These are phyloP conservation scores for Sebastes nivosus DNA, from an alignment of 2,797 vertebrate genomes.

Conservation along the genomic window DNA sequence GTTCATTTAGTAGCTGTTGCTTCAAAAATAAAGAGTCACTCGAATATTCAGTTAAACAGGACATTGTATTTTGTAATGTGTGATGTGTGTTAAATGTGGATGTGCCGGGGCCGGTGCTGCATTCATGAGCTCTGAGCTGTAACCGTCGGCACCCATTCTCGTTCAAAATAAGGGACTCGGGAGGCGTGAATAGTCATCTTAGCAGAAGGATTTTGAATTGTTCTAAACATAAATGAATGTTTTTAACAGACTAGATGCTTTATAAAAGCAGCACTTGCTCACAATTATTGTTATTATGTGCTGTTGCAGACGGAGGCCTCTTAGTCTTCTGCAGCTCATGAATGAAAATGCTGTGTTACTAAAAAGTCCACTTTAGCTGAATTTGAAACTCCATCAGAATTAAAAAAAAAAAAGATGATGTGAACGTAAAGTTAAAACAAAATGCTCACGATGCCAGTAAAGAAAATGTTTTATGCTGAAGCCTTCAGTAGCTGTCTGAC, in stretches of 20 bases:
- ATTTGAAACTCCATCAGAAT: not conserved
- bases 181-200: not conserved
- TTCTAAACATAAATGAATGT: not conserved
- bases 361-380: not conserved
- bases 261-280: not conserved
- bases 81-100: not conserved
- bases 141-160: not conserved
- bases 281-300: not conserved
- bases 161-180: not conserved
- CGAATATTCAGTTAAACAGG: not conserved
- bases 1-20: not conserved
- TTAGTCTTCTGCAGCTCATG: not conserved
- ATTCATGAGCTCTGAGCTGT: not conserved
- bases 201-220: not conserved
- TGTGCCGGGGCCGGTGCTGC: not conserved
- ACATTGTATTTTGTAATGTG: not conserved
- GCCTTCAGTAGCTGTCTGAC: not conserved
- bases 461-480: not conserved
- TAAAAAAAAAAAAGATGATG: not conserved
- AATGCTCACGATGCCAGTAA: not conserved
- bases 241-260: not conserved
- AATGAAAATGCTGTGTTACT: not conserved
- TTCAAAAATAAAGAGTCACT: not conserved
- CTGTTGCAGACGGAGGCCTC: not conserved
- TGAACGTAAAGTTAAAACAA: not conserved